Base-by-base conservation (phyloP, 2,797 vertebrate species). In the Pseudochromis fuscus region DNA sequence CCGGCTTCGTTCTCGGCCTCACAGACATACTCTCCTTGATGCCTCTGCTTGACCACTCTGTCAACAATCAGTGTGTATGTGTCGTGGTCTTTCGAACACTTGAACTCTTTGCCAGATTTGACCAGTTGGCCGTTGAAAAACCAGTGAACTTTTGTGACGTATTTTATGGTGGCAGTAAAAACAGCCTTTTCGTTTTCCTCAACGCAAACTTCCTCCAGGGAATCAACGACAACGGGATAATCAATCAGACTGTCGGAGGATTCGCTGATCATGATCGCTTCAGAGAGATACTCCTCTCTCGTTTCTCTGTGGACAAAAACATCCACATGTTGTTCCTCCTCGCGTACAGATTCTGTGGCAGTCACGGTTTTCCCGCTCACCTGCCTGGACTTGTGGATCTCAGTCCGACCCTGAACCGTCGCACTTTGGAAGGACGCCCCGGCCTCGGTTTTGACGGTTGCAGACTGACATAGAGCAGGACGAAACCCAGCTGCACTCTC, bases 1-100 rank as follows among this genome's bases (percentile, higher is more conserved):
- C 96, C 95, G 16, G 71, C 87, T 92, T 95, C 92, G 88, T 95
- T 98, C 87, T 94, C 89, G 13, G 94, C 96, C 94, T 97, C 96
- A 93, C 96, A 98, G 84, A 91, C 88, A 93, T 95, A 98, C 37
- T 96, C 92, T 92, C 97, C 96, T 95, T 97, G 93, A 80, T 97
- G 95, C 65, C 90, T 94, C 67, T 95, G 93, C 84, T 88, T 88
- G 0, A 88, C 82, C 66, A 92, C 93, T 86, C 92, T 91, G 86
- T 84, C 56, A 79, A 98, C 96, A 83, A 92, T 77, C 89, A 99
- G 84, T 1, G 86, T 95, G 73, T 96, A 95, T 1, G 58, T 94
- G 78, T 97, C 90, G 24, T 89, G 70, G 62, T 97, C 94, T 91
- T 94, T 94, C 7, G 92, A 96, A 95, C 95, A 96, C 94, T 95